Conservation (phyloP, 2,888 invertebrate species). For the Clistopyga incitator region DNA sequence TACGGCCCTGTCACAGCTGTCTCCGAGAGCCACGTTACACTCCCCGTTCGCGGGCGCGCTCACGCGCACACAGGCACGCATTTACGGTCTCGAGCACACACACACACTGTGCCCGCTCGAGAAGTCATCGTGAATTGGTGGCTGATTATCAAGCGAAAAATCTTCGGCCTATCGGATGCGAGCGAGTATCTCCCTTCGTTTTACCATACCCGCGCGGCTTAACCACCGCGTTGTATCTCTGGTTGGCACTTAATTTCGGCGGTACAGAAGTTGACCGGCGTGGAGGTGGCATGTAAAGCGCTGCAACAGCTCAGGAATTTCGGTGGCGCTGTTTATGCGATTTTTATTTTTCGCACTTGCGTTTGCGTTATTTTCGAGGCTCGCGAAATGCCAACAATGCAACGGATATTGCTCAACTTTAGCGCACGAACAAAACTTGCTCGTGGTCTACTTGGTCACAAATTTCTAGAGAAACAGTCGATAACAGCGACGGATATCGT, state of each 20-base stretch:
- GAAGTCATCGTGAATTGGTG: slow-evolving; percentile 70
- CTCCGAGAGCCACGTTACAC: slow-evolving; percentile 81
- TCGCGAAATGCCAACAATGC: background rate
- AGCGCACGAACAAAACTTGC: background rate
- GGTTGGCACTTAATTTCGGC: slow-evolving; percentile 38
- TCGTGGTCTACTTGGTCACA: background rate
- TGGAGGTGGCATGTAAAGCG: background rate
- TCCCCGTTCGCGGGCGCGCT: slow-evolving; percentile 73
- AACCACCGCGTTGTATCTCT: slow-evolving; percentile 3
- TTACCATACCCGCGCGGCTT: slow-evolving; percentile 10
- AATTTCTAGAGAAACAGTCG: background rate
- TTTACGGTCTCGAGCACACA: slow-evolving; percentile 16
- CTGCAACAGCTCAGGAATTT: slow-evolving; percentile 40
- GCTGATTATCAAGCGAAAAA: slow-evolving; percentile 71
- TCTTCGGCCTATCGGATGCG: slow-evolving; percentile 78
- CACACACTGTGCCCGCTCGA: slow-evolving; percentile 52
- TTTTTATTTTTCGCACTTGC: slow-evolving; percentile 18
- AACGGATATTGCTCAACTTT: slow-evolving; percentile 1
- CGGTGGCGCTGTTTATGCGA: background rate
- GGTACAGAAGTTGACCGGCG: background rate
- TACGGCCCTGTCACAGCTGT: slow-evolving; percentile 83
- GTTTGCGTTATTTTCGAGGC: slow-evolving; percentile 16
- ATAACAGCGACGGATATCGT: background rate
- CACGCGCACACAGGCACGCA: slow-evolving; percentile 10
- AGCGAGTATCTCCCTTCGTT: slow-evolving; percentile 62